Evolutionary conservation across 1,140 invertebrate species (phyloP), one percentile per base, ranked within the genome.

Genomic region (Phocides pigmalion): DNA sequence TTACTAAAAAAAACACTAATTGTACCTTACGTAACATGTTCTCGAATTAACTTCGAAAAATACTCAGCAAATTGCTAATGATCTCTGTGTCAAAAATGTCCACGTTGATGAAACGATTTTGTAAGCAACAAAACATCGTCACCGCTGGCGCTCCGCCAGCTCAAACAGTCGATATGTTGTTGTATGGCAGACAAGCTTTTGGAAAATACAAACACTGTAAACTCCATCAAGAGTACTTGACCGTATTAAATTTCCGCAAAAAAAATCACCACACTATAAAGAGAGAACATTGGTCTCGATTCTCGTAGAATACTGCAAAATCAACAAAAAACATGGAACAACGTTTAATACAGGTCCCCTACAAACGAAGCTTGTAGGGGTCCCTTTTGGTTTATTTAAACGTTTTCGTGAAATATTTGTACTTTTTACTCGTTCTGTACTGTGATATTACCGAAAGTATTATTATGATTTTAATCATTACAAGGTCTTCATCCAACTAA

Each of bases 31-130:
- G 35, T 39, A 39, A 46, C 42, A 42, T 17, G 14, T 42, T 28
- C 49, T 46, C 37, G 53, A 44, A 25, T 22, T 41, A 44, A 12
- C 22, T 28, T 20, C 14, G 20, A 28, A 61, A 66, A 66, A 65
- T 44, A 59, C 58, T 58, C 8, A 62, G 58, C 51, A 50, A 37
- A 58, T 58, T 58, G 51, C 41, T 70, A 49, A 70, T 70, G 61
- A 61, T 58, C 22, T 58, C 5, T 56, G 63, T 68, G 66, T 75
- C 70, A 72, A 68, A 72, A 47, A 47, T 64, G 63, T 68, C 64
- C 49, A 61, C 65, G 63, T 68, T 72, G 71, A 72, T 69, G 70
- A 64, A 76, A 73, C 67, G 70, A 54, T 76, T 59, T 72, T 65
- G 67, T 64, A 63, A 68, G 56, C 59, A 61, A 62, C 42, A 39